Base-by-base conservation (phyloP, 30 jellyfish, hydroid and myxozoan genomes). In the Hydractinia echinata region DNA sequence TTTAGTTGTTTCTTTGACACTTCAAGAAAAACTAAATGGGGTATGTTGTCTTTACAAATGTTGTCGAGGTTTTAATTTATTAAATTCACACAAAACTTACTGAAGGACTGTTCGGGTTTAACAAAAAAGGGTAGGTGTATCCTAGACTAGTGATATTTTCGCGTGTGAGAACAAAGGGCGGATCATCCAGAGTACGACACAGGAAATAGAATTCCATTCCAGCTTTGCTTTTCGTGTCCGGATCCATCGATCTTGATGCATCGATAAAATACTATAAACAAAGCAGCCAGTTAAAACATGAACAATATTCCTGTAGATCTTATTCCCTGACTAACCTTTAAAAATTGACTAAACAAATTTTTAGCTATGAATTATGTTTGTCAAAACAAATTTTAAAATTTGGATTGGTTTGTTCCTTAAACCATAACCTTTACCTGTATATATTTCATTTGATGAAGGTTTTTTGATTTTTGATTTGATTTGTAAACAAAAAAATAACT, bases 221-320 rank as follows among this genome's bases (percentile, higher is more conserved):
- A 20, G 18, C 60, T 7, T 20, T 6, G 9, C 51, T 50, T 20
- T 20, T 71, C 6, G 60, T 71, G 66, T 71, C 81, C 15, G 81
- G 81, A 50, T 71, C 81, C 30, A 30, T 1, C 8, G 81, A 13
- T 52, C n/a, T 9, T 71, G 81, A 20, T 50, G 81, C 81, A 71
- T 71, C 81, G 8, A 71, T 55, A 8, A 19, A 19, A 20, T 71
- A 71, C 81, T 71, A 50, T 5, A 71, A 71, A n/a, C n/a, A 20
- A 8, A 71, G 51, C 4, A 10, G 8, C 66, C 30, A 71, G 8
- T n/a, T 50, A 7, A 19, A 19, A 20, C 51, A 30, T 30, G 44
- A 30, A 0, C 2, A 30, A 30, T 30, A 30, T 2, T 30, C 1
- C 44, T 30, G 44, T 30, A 30, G 44, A 30, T 30, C 44, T 30